Conservation (phyloP, 2,797 vertebrate species). For the Siniperca scherzeri region DNA sequence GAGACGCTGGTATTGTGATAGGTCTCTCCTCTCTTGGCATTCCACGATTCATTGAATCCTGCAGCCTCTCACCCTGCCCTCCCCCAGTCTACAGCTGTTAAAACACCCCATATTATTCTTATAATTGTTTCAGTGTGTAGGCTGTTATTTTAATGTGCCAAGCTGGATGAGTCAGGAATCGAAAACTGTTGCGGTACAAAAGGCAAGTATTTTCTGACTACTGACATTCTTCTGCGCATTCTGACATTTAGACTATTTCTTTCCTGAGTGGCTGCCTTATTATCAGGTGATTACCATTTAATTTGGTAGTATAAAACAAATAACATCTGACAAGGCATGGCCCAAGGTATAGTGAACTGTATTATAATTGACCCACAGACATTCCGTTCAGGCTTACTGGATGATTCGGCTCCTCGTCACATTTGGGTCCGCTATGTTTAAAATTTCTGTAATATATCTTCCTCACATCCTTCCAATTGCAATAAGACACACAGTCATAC, state of each 20-base stretch:
- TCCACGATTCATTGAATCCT: constrained; percentile 53
- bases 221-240: constrained; percentile 67
- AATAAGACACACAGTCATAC: constrained; percentile 38
- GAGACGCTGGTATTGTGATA: constrained; percentile 45
- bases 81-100: constrained; percentile 82
- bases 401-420: constrained; percentile 32
- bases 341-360: background rate
- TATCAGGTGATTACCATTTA: constrained; percentile 66
- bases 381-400: constrained; percentile 25
- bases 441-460: constrained; percentile 48
- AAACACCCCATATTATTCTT: constrained; percentile 80
- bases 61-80: constrained; percentile 49
- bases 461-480: constrained; percentile 29
- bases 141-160: constrained; percentile 79
- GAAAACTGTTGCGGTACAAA: constrained; percentile 54
- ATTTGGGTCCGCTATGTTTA: constrained; percentile 38
- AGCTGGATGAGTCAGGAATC: constrained; percentile 72
- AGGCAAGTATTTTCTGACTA: constrained; percentile 73
- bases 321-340: constrained; percentile 23
- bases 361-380: constrained; percentile 9
- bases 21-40: constrained; percentile 59
- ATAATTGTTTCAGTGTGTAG: constrained; percentile 84
- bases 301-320: constrained; percentile 48
- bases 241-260: constrained; percentile 31
- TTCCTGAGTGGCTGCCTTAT: constrained; percentile 39